phyloP scores from a whole-genome alignment of 1,140 invertebrate species.

The Sipha flava region DNA sequence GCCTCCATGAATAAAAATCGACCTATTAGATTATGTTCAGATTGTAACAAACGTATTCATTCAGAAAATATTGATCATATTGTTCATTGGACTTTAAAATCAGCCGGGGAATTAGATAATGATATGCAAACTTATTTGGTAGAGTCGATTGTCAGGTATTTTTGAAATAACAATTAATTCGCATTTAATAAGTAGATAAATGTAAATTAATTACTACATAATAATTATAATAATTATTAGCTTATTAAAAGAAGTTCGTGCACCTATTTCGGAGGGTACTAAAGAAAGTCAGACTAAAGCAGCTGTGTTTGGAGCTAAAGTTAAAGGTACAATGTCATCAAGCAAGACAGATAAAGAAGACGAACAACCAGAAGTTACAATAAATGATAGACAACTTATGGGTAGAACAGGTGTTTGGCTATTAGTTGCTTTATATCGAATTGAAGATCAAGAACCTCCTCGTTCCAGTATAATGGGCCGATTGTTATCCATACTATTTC shows the following conservation, averaged over 20 bases:
- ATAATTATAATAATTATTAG: slow-evolving; percentile 45
- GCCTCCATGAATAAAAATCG: slow-evolving; percentile 91
- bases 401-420: slow-evolving; percentile 96
- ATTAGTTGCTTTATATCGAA: slow-evolving; percentile 85
- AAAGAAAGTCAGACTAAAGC: slow-evolving; percentile 45
- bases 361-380: slow-evolving; percentile 41
- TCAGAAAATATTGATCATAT: slow-evolving; percentile 79
- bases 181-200: background rate
- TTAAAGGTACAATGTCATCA: slow-evolving; percentile 40
- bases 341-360: slow-evolving; percentile 28
- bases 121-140: slow-evolving; percentile 90
- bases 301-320: slow-evolving; percentile 39
- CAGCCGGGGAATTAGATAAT: slow-evolving; percentile 76
- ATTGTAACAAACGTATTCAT: slow-evolving; percentile 83
- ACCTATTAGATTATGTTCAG: slow-evolving; percentile 87
- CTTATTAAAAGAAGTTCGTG: slow-evolving; percentile 70
- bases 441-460: slow-evolving; percentile 70
- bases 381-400: slow-evolving; percentile 70
- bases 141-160: slow-evolving; percentile 88
- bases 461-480: slow-evolving; percentile 72
- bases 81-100: slow-evolving; percentile 73
- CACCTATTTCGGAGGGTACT: slow-evolving; percentile 43
- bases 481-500: slow-evolving; percentile 90
- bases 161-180: background rate
- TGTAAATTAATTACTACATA: background rate